Percentiles rank a stretch among this genome's conserved stretches.
These are phyloP conservation scores for Apistogramma diplotaenia DNA, from an alignment of 2,113 vertebrate genomes.

Conservation along the genomic window DNA sequence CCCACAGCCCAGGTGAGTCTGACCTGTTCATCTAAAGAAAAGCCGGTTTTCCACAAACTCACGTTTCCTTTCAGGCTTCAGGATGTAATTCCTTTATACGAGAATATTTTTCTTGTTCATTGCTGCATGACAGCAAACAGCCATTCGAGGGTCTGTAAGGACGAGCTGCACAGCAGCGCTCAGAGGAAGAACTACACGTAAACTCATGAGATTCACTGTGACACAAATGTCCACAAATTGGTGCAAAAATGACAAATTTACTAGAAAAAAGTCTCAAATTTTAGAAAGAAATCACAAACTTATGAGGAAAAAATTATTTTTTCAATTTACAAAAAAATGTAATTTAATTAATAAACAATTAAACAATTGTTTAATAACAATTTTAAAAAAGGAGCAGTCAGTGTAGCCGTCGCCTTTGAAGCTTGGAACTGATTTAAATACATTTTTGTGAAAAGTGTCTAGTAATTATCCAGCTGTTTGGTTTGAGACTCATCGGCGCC, in stretches of 20 bases:
- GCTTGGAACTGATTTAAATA: too few species aligned
- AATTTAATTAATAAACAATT: too few species aligned
- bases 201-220: not conserved
- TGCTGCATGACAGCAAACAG: not conserved
- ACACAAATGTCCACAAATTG: not conserved
- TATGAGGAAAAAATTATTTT: not conserved
- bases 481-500: too few species aligned
- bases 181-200: too few species aligned
- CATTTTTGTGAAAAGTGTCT: too few species aligned
- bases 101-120: not conserved
- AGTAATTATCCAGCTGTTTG: too few species aligned
- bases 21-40: not conserved
- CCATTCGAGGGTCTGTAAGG: too few species aligned
- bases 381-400: not conserved
- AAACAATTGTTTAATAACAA: not conserved
- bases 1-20: not conserved
- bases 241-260: not conserved
- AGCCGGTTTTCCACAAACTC: too few species aligned
- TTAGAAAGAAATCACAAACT: not conserved
- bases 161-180: too few species aligned
- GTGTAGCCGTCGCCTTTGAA: too few species aligned
- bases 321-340: not conserved
- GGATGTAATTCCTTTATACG: not conserved
- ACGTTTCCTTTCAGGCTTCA: too few species aligned
- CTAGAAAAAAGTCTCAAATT: not conserved